phyloP scores from a whole-genome alignment of 2,797 vertebrate species.

The Gambusia yucatana region DNA sequence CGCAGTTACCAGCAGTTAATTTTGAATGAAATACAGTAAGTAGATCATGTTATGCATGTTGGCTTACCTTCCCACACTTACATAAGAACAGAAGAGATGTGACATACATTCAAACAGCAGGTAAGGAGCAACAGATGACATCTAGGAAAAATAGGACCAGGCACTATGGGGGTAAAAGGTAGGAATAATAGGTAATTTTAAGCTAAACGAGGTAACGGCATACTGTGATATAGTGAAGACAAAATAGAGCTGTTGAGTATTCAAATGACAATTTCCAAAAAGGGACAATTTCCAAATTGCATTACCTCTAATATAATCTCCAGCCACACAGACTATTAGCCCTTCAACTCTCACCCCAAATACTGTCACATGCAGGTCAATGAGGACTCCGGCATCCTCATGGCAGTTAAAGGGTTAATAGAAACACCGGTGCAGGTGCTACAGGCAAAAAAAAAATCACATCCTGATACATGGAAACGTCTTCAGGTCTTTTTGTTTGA shows the following conservation, averaged over 20 bases:
- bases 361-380: no score
- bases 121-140: neutral
- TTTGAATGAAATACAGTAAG: no score
- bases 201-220: neutral
- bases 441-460: slow-evolving; percentile 30
- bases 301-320: slow-evolving; percentile 50
- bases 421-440: slow-evolving; percentile 34
- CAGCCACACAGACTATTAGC: slow-evolving; percentile 43
- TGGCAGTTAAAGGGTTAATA: slow-evolving; percentile 26
- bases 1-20: neutral
- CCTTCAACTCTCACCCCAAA: no score
- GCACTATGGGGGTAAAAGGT: neutral
- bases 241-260: slow-evolving; percentile 14
- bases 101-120: neutral
- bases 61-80: neutral
- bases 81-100: neutral
- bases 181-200: neutral
- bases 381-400: no score
- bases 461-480: slow-evolving; percentile 33
- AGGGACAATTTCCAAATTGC: slow-evolving; percentile 2
- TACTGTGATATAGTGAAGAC: neutral
- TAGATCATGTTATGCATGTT: neutral
- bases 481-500: neutral
- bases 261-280: slow-evolving; percentile 53
- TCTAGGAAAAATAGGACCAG: neutral